Conservation (phyloP, 2,113 vertebrate genomes). For the Boleophthalmus pectinirostris region DNA sequence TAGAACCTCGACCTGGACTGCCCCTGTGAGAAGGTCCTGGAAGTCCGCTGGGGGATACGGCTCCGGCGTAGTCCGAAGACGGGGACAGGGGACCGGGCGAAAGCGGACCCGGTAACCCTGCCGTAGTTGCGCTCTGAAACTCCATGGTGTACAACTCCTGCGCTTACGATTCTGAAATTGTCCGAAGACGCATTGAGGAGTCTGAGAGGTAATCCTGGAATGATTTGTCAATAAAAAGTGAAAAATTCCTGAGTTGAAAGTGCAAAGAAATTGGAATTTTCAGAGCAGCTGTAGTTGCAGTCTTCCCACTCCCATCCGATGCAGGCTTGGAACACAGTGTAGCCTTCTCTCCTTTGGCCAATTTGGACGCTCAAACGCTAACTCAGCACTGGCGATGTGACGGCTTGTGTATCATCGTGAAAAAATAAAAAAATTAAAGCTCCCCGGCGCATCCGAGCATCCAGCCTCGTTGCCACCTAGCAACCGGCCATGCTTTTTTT, state of each 20-base stretch:
- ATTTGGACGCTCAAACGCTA: slow-evolving; percentile 27
- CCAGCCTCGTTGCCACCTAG: slow-evolving; percentile 27
- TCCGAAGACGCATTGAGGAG: slow-evolving; percentile 30
- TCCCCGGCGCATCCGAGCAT: slow-evolving; percentile 31
- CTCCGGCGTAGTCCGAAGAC: slow-evolving; percentile 47
- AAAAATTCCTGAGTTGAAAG: slow-evolving; percentile 15
- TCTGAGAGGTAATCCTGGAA: background rate
- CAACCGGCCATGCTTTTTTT: slow-evolving; percentile 33
- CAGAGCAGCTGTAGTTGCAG: background rate
- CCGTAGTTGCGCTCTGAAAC: slow-evolving; percentile 82
- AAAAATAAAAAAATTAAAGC: background rate
- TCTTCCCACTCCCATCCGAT: background rate
- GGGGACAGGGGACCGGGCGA: slow-evolving; percentile 74
- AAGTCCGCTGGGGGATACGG: slow-evolving; percentile 39
- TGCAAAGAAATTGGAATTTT: background rate
- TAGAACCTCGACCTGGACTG: slow-evolving; percentile 27
- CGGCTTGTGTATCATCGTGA: slow-evolving; percentile 57
- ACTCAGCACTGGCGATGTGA: slow-evolving; percentile 61
- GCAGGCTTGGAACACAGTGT: background rate
- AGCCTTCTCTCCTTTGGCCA: slow-evolving; percentile 12
- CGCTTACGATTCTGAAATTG: background rate
- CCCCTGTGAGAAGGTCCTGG: slow-evolving; percentile 32
- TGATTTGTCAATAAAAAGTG: background rate
- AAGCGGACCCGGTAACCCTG: slow-evolving; percentile 76
- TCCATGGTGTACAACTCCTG: slow-evolving; percentile 80